Evolutionary conservation across 2,113 vertebrate species (phyloP), one percentile per base, ranked within the genome.

Genomic region (Psettodes erumei): DNA sequence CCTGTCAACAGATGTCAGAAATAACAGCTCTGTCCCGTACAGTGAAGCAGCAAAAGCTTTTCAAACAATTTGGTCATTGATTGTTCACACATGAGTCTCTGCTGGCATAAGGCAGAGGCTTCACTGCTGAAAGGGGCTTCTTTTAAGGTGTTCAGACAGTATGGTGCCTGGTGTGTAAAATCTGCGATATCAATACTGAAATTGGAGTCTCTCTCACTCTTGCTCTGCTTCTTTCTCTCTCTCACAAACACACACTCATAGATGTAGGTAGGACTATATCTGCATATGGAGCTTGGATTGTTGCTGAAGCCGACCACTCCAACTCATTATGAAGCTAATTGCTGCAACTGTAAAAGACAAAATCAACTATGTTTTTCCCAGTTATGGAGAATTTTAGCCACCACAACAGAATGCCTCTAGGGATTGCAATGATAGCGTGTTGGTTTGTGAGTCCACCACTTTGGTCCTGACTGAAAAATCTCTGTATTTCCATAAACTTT

Each of bases 51-150:
- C 89, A 89, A 91, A 75, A 74, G 56, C 83, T 88, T 94, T 93
- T 94, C 84, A 92, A 93, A 95, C 90, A 94, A 92, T 95, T 84
- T 89, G 70, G 67, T 60, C 93, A 95, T 94, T 94, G 94, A 96
- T 96, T 95, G 83, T 88, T 88, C 71, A 81, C 69, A 86, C 82
- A 76, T 66, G 80, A 86, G 85, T 90, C 87, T 89, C 48, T 84
- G 83, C 90, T 87, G 5, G 19, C 89, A 75, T 81, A 82, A 91
- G 86, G 83, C 40, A 35, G 89, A 92, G 92, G 88, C 81, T 92
- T 88, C 93, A 95, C 93, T 95, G 94, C 94, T 94, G 93, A 84
- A 84, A 84, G 83, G 89, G 58, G 91, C 75, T 93, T 88, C 88
- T 94, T 92, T 89, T 93, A 91, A 93, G 90, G 66, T 86, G 77